A percentile compares a stretch with the other conserved stretches of the same genome.
phyloP scores from a whole-genome alignment of 2,888 invertebrate species.

The Amphipoea lucens region DNA sequence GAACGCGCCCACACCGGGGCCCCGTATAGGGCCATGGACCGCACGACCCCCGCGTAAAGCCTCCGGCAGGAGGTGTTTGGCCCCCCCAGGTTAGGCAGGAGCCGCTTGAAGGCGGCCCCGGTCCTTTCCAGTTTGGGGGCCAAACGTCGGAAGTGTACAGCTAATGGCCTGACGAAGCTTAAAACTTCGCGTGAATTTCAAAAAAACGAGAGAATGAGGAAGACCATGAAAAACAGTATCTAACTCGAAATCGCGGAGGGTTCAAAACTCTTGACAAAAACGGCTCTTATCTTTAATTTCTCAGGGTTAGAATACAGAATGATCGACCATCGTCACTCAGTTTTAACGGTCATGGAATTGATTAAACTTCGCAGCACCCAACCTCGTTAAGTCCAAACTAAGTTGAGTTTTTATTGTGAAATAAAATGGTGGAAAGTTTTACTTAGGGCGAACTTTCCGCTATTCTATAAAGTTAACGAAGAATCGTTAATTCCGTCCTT shows the following conservation, averaged over 20 bases:
- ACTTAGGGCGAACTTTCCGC: slow-evolving; percentile 64
- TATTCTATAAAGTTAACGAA: slow-evolving; percentile 67
- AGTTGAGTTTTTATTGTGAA: slow-evolving; percentile 74
- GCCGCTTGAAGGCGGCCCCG: no score
- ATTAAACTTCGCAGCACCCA: slow-evolving; percentile 70
- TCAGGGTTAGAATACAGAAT: slow-evolving; percentile 58
- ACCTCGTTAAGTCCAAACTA: slow-evolving; percentile 68
- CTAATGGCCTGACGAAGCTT: slow-evolving; percentile 4
- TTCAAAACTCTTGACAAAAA: slow-evolving; percentile 49
- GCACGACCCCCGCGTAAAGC: no score
- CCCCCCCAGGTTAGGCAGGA: no score
- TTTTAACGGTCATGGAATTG: slow-evolving; percentile 68
- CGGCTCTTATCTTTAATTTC: slow-evolving; percentile 54
- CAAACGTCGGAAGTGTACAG: no score
- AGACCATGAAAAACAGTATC: slow-evolving; percentile 15
- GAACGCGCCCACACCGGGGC: no score
- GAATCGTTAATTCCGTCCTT: slow-evolving; percentile 72
- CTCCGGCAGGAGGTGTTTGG: no score
- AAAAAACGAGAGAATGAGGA: slow-evolving; percentile 4
- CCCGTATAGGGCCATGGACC: no score
- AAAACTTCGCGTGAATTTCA: neutral
- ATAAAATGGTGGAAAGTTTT: slow-evolving; percentile 71
- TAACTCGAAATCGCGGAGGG: slow-evolving; percentile 8
- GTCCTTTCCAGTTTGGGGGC: no score
- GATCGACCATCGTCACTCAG: slow-evolving; percentile 66